Evolutionary conservation across 2,888 invertebrate species (phyloP), one percentile per base, ranked within the genome.

Genomic region (Tachina fera): DNA sequence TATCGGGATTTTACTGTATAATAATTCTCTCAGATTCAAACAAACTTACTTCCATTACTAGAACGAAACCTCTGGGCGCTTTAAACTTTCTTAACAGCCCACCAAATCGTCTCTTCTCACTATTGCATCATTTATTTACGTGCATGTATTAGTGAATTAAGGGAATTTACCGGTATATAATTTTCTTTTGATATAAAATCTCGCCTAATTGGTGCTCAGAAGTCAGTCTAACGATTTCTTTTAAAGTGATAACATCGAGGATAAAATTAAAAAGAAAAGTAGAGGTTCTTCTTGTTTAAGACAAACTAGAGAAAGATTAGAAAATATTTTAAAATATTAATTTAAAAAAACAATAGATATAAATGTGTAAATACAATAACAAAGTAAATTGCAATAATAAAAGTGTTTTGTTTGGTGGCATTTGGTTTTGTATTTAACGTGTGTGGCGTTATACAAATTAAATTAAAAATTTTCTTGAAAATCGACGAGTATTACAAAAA

Each of bases 151-250:
- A 51, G 65, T 75, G 31, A 22, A 31, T 22, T 53, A 31, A 60
- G 70, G 77, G 70, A 61, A 78, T 16, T 61, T 49, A 70, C 41
- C 77, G 51, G 60, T 31, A 70, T 78, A 10, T 10, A 1, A 45
- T 63, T 53, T 58, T 45, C 22, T 45, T 75, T 65, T n/a, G 31
- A n/a, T 63, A 75, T 63, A 65, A 53, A 63, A 31, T 22, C 61
- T 51, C 11, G 49, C 53, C 9, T 8, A 10, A n/a, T 22, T 16
- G 14, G 9, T 41, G 10, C 19, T 51, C 16, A 53, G 6, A 56
- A 22, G n/a, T 67, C 77, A 70, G 68, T 78, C 51, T 51, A 51
- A 43, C 63, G 65, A 10, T 65, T 53, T 60, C 78, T 9, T 43
- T 67, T 8, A 14, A 70, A 61, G 61, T 61, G 70, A n/a, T 51